A percentile compares a stretch with the other conserved stretches of the same genome.
Evolutionary conservation across 2,113 vertebrate genomes (phyloP).

Genomic region (Ciconia maguari): DNA sequence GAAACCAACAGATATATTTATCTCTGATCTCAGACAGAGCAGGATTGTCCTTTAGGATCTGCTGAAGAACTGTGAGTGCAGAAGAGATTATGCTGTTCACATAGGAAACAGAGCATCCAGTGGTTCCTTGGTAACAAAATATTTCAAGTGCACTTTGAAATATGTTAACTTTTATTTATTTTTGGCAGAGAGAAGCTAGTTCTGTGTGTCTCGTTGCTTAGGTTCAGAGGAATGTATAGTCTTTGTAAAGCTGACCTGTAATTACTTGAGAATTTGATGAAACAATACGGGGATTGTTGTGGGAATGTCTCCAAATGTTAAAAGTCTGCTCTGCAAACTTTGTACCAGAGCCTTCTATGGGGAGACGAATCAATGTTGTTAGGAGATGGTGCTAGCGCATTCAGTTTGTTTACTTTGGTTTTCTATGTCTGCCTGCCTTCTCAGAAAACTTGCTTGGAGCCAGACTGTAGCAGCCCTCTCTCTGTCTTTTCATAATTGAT

Average conservation of each 20-base stretch:
- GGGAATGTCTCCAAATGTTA: constrained; percentile 73
- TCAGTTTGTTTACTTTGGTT: constrained; percentile 97
- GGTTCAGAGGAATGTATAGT: constrained; percentile 15
- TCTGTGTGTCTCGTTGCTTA: neutral
- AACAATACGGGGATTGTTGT: constrained; percentile 61
- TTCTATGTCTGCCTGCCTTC: constrained; percentile 91
- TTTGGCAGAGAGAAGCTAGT: neutral
- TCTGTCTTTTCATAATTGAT: constrained; percentile 99
- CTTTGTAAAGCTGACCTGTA: constrained; percentile 62
- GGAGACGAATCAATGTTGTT: constrained; percentile 94
- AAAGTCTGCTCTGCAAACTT: constrained; percentile 75
- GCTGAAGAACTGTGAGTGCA: neutral
- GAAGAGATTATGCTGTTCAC: constrained; percentile 5
- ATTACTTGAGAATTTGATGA: constrained; percentile 69
- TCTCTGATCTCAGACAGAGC: neutral
- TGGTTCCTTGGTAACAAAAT: constrained; percentile 50
- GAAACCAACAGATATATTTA: neutral
- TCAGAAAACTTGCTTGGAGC: constrained; percentile 89
- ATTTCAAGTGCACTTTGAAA: constrained; percentile 40
- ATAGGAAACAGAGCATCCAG: neutral
- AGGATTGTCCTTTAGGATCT: neutral
- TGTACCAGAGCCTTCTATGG: constrained; percentile 78
- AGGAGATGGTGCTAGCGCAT: constrained; percentile 88
- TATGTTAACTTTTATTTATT: constrained; percentile 43
- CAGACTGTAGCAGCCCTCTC: constrained; percentile 91